Evolutionary conservation across 2,888 invertebrate species (phyloP), one percentile per base, ranked within the genome.

Genomic region (Ceramica pisi): DNA sequence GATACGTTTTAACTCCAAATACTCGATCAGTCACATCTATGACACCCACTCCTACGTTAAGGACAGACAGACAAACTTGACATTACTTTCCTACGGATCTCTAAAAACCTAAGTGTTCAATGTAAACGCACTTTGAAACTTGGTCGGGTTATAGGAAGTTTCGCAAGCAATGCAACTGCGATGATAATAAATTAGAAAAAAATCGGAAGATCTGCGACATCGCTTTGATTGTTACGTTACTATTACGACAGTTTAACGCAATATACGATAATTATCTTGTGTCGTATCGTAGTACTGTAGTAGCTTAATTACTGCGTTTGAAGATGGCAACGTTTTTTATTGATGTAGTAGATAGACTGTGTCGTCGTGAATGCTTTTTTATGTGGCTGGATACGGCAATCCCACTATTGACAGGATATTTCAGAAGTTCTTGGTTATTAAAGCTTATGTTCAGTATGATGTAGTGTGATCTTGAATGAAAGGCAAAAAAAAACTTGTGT

Each of bases 211-310:
- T 62, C 9, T 59, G 8, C 38, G 31, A 70, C 59, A 77, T 83
- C 66, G 65, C 67, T 78, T 79, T 64, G 82, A 82, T n/a, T 77
- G 78, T 86, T 85, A 86, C 85, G 87, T 80, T 79, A 55, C 46
- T 61, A 59, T 82, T 79, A 75, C 76, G 75, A 57, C 48, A 71
- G 63, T 71, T 77, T 72, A 77, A 44, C 65, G 61, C 77, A 71
- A 62, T 72, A 74, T 53, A 26, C 31, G 46, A 75, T 41, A 35
- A 61, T 61, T 78, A 57, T 64, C 51, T 63, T 35, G n/a, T 64
- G 61, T 68, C 14, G 23, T 75, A n/a, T n/a, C 46, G n/a, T 56
- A 48, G 41, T 50, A 21, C 38, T 46, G 41, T 14, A 1, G 41
- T 71, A 26, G 26, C 2, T 50, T 38, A 56, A 55, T 67, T 76